Evolutionary conservation across 2,888 invertebrate species (phyloP).

Genomic region (Leptinotarsa haldemani): DNA sequence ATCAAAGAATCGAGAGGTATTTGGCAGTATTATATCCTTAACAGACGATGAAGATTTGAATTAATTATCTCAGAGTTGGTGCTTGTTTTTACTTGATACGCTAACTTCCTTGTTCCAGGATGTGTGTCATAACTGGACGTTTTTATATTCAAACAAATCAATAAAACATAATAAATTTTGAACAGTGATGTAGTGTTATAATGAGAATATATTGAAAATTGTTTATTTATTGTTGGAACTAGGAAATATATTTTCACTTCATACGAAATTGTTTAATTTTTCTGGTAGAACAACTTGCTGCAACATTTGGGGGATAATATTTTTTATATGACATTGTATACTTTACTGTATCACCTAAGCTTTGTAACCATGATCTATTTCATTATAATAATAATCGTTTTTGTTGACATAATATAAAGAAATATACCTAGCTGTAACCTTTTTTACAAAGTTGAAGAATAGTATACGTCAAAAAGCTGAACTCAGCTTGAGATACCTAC

Average conservation of each 20-base stretch:
- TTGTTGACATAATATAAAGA: too few relatives aligned
- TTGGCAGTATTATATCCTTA: conserved; percentile 64
- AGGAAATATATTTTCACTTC: conserved; percentile 15
- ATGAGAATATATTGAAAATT: neutral
- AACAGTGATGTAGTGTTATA: neutral
- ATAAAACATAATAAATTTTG: neutral
- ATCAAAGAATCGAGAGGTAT: conserved; percentile 54
- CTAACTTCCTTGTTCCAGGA: too few relatives aligned
- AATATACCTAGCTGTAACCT: too few relatives aligned
- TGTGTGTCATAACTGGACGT: neutral
- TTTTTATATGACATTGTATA: too few relatives aligned
- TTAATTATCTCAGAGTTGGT: neutral
- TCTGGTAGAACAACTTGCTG: neutral
- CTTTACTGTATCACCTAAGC: too few relatives aligned
- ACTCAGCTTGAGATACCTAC: too few relatives aligned
- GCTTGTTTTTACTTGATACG: too few relatives aligned
- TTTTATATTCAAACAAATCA: neutral
- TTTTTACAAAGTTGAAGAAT: too few relatives aligned
- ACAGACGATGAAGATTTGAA: conserved; percentile 58
- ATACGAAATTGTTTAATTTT: conserved; percentile 9
- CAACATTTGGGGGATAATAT: too few relatives aligned
- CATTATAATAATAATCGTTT: too few relatives aligned
- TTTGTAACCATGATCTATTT: too few relatives aligned
- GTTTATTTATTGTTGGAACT: neutral
- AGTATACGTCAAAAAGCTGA: too few relatives aligned